phyloP scores from a whole-genome alignment of 2,888 invertebrate genomes.

The Agriopis aurantiaria region DNA sequence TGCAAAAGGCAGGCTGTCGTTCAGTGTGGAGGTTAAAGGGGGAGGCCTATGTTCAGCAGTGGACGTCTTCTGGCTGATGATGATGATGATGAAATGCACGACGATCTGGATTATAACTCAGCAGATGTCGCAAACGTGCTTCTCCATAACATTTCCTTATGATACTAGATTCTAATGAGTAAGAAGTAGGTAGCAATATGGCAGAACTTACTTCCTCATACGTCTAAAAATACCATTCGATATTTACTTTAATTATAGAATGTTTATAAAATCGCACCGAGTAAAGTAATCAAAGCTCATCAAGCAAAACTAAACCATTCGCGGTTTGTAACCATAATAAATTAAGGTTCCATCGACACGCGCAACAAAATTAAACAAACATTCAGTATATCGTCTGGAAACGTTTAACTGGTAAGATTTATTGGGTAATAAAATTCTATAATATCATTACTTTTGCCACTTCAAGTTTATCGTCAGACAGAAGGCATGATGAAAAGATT shows the following conservation, averaged over 20 bases:
- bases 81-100: too few relatives aligned
- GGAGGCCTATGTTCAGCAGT: too few relatives aligned
- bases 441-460: constrained; percentile 6
- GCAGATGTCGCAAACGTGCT: too few relatives aligned
- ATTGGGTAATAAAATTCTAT: constrained; percentile 5
- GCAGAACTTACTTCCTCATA: too few relatives aligned
- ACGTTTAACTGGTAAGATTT: constrained; percentile 2
- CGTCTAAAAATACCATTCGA: too few relatives aligned
- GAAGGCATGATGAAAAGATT: background rate
- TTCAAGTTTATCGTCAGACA: background rate
- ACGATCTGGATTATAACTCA: too few relatives aligned
- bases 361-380: constrained; percentile 1
- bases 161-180: too few relatives aligned
- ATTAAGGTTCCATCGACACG: background rate
- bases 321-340: background rate
- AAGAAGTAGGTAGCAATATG: too few relatives aligned
- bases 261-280: background rate
- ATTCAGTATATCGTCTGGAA: background rate
- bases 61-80: too few relatives aligned
- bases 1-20: too few relatives aligned
- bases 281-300: background rate
- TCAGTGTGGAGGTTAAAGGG: too few relatives aligned
- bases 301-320: constrained; percentile 1
- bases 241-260: background rate
- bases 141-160: too few relatives aligned